Conservation (phyloP, 2,888 invertebrate genomes). For the Sericinus montela region DNA sequence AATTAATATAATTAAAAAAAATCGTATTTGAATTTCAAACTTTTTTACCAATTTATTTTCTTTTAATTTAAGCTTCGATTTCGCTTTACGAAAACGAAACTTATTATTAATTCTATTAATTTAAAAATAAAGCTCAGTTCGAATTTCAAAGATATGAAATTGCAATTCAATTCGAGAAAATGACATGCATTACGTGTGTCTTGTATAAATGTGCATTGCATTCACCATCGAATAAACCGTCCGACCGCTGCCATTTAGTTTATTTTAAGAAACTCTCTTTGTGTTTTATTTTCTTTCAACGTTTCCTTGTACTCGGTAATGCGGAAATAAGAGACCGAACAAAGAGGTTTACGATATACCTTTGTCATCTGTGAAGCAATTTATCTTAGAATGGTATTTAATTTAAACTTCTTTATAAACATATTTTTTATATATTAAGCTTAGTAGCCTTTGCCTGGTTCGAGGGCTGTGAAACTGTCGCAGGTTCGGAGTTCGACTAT, state of each 20-base stretch:
- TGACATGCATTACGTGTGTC: constrained; percentile 23
- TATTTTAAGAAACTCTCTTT: constrained; percentile 18
- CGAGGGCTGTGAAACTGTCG: too few relatives aligned
- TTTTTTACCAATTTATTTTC: too few relatives aligned
- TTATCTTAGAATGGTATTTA: background rate
- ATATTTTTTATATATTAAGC: too few relatives aligned
- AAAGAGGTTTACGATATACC: constrained; percentile 9
- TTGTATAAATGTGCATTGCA: constrained; percentile 7
- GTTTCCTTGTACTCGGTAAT: constrained; percentile 16
- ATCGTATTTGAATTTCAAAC: too few relatives aligned
- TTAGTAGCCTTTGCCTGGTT: too few relatives aligned
- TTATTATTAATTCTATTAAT: background rate
- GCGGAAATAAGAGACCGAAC: constrained; percentile 13
- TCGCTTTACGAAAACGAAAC: too few relatives aligned
- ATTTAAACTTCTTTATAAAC: background rate
- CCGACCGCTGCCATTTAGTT: constrained; percentile 17
- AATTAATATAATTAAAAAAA: too few relatives aligned
- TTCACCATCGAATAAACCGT: constrained; percentile 2
- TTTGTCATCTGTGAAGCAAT: background rate
- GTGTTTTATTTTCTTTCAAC: constrained; percentile 18
- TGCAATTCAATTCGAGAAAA: constrained; percentile 23
- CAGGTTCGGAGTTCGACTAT: too few relatives aligned
- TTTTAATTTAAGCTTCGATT: too few relatives aligned
- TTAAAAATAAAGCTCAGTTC: background rate
- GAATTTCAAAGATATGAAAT: constrained; percentile 1